Evolutionary conservation across 2,888 invertebrate species (phyloP), one percentile per base, ranked within the genome.

Genomic region (Cremastinae sp.): DNA sequence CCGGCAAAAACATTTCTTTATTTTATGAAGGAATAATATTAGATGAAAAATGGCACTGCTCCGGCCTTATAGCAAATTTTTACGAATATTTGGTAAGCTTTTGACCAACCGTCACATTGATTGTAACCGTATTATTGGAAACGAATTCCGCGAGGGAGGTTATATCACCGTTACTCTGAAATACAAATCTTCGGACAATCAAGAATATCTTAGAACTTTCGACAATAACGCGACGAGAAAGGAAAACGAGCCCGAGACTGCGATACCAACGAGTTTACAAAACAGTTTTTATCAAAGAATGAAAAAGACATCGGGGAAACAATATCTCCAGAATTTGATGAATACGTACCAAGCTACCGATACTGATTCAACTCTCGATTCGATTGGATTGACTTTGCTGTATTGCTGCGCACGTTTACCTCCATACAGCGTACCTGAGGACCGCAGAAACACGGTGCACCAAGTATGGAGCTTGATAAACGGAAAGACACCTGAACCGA

Each of bases 331-430:
- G 5, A 28, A 28, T 5, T 28, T 74, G 9, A 14, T 77, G 20
- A 28, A 53, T 2, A 28, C 18, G 2, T 47, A 51, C 10, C 35
- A 37, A 1, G 7, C 3, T 8, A 1, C 28, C 10, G 59, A 16
- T 8, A 37, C 16, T 10, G 12, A 35, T 1, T 14, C 2, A 3
- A 1, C 2, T 9, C n/a, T 53, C 16, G 49, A 64, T 7, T 39
- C 39, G 0, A 39, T 12, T 80, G 90, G 90, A 0, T 74, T 91
- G 28, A 83, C 91, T 5, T 82, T 94, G 14, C 88, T 94, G 0
- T 89, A 90, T 66, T 92, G 92, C 74, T 93, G 93, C 85, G 91
- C 92, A 22, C 91, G 92, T 58, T 82, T 92, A 4, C 84, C 93
- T 55, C 91, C 92, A 0, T 91, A 93, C 80, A 91, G 92, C 73